Percentiles rank a stretch among this genome's conserved stretches.
Conservation (phyloP, 2,113 vertebrate species). For the Thinocorus orbignyianus region DNA sequence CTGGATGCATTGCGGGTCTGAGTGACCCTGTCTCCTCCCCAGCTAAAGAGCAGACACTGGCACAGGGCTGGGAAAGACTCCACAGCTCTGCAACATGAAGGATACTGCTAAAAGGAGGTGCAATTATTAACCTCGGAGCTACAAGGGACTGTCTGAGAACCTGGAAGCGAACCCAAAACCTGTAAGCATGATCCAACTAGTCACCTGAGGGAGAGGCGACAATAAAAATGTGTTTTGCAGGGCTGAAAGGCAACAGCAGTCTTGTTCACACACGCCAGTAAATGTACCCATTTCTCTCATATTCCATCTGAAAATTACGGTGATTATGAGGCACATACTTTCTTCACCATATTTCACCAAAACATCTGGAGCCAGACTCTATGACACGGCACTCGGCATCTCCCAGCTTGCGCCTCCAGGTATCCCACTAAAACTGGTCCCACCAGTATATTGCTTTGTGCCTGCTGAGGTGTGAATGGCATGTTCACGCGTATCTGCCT, state of each 20-base stretch:
- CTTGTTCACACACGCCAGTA: slow-evolving; percentile 16
- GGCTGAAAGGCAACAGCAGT: background rate
- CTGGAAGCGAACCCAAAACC: slow-evolving; percentile 30
- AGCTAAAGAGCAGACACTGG: background rate
- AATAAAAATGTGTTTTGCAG: slow-evolving; percentile 2
- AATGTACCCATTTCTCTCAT: background rate
- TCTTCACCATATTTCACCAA: background rate
- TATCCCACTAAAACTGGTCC: background rate
- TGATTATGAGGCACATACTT: background rate
- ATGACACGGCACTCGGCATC: background rate
- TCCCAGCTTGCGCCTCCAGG: background rate
- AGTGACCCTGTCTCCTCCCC: background rate
- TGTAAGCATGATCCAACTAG: slow-evolving; percentile 51
- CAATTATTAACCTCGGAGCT: background rate
- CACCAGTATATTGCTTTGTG: background rate
- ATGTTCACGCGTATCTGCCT: background rate
- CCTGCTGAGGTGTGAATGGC: background rate
- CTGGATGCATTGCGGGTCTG: background rate
- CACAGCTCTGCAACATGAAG: background rate
- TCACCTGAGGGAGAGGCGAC: background rate
- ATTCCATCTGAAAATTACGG: slow-evolving; percentile 44
- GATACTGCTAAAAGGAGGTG: background rate
- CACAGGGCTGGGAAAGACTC: background rate
- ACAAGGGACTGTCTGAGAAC: slow-evolving; percentile 35
- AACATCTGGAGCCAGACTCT: background rate